These are phyloP conservation scores for Polydrusus cervinus DNA, from an alignment of 2,888 invertebrate species.

Conservation along the genomic window DNA sequence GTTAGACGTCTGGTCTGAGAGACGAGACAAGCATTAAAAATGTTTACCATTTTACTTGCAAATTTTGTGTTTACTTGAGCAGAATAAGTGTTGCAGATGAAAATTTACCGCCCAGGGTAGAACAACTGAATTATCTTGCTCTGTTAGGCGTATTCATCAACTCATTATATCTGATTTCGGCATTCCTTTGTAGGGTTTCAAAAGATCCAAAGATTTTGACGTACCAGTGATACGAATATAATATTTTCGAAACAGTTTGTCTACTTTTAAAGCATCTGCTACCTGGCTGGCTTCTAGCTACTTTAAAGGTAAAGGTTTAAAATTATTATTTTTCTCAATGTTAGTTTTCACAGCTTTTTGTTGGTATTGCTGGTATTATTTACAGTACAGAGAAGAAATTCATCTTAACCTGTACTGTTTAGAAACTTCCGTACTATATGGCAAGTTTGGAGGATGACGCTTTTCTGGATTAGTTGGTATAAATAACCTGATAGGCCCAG, in stretches of 20 bases:
- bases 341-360: too few relatives aligned
- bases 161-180: slow-evolving; percentile 37
- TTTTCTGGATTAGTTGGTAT: too few relatives aligned
- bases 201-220: slow-evolving; percentile 26
- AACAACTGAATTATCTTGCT: slow-evolving; percentile 11
- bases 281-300: not conserved
- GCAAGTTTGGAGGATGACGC: too few relatives aligned
- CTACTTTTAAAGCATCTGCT: slow-evolving; percentile 6
- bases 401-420: too few relatives aligned
- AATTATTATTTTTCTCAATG: too few relatives aligned
- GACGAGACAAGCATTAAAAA: not conserved
- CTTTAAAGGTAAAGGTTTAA: not conserved
- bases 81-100: slow-evolving; percentile 65
- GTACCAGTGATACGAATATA: slow-evolving; percentile 61
- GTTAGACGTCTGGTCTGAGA: slow-evolving; percentile 15
- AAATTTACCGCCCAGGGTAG: slow-evolving; percentile 17
- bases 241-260: slow-evolving; percentile 60
- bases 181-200: not conserved
- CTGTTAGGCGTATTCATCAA: slow-evolving; percentile 59
- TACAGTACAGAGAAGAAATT: too few relatives aligned
- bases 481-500: too few relatives aligned
- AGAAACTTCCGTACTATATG: too few relatives aligned
- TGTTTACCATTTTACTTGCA: slow-evolving; percentile 44
- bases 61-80: slow-evolving; percentile 64
- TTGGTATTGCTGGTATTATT: too few relatives aligned